phyloP scores from a whole-genome alignment of 2,113 vertebrate genomes.

The Pantherophis guttatus region DNA sequence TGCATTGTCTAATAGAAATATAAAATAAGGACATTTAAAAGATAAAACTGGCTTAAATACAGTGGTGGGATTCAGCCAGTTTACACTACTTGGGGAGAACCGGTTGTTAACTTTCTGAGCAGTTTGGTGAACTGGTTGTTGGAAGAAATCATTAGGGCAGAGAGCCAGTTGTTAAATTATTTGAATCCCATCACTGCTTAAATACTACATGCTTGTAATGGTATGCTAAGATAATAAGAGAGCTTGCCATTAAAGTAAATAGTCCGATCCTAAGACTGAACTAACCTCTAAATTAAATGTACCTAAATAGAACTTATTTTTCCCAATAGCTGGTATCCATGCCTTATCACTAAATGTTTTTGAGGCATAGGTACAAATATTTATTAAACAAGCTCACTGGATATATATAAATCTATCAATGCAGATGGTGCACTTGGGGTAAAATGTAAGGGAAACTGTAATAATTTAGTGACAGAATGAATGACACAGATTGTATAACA shows the following conservation, averaged over 20 bases:
- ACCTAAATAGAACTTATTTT: not conserved
- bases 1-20: constrained; percentile 58
- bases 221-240: constrained; percentile 15
- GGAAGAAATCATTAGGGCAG: too few relatives aligned
- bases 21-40: constrained; percentile 49
- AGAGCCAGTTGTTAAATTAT: too few relatives aligned
- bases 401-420: not conserved
- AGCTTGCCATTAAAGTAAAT: constrained; percentile 8
- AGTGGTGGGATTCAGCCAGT: too few relatives aligned
- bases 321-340: not conserved
- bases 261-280: not conserved
- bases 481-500: not conserved
- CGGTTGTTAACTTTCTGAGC: too few relatives aligned
- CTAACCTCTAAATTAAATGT: not conserved
- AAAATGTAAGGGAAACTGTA: not conserved
- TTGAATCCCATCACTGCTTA: not conserved
- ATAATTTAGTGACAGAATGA: not conserved
- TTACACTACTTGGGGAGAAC: too few relatives aligned
- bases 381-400: not conserved
- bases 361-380: not conserved
- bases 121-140: too few relatives aligned
- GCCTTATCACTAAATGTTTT: not conserved
- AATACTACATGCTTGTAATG: constrained; percentile 19
- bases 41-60: constrained; percentile 34
- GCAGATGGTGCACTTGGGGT: not conserved